Percentiles rank a stretch among this genome's conserved stretches.
These are phyloP conservation scores for Galaxea fascicularis DNA, from an alignment of 92 coral and sea anemone species.

Conservation along the genomic window DNA sequence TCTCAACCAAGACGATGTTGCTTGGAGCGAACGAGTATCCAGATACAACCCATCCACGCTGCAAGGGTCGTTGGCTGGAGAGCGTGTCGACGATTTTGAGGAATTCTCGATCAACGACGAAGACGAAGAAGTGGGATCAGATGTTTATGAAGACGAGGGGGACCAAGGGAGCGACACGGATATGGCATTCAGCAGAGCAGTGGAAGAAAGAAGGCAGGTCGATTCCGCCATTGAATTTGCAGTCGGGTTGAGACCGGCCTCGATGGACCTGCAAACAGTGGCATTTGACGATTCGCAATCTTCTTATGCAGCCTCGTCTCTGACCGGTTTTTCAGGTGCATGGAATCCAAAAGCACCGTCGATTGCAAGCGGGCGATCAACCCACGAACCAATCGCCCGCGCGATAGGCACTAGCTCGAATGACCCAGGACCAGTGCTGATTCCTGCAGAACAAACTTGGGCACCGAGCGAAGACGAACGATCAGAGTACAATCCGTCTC, in stretches of 20 bases:
- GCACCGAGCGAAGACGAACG: background rate
- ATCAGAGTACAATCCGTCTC: background rate
- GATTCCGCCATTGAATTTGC: background rate
- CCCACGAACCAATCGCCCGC: background rate
- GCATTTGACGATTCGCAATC: slow-evolving; percentile 1
- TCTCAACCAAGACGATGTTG: background rate
- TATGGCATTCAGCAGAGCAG: background rate
- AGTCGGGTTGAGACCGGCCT: background rate
- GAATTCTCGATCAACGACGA: background rate
- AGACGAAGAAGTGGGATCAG: background rate
- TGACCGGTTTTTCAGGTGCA: background rate
- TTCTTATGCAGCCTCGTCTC: background rate
- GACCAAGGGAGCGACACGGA: background rate
- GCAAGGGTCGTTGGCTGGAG: background rate
- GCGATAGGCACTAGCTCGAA: background rate
- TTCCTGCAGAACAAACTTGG: background rate
- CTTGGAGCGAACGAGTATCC: background rate
- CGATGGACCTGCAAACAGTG: background rate
- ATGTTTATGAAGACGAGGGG: background rate
- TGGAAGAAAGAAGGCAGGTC: background rate
- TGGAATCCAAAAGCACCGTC: background rate
- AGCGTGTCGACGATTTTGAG: background rate
- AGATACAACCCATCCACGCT: background rate
- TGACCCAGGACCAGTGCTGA: background rate
- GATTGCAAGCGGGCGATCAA: background rate